phyloP scores from a whole-genome alignment of 2,797 vertebrate genomes.

The Myioborus miniatus region DNA sequence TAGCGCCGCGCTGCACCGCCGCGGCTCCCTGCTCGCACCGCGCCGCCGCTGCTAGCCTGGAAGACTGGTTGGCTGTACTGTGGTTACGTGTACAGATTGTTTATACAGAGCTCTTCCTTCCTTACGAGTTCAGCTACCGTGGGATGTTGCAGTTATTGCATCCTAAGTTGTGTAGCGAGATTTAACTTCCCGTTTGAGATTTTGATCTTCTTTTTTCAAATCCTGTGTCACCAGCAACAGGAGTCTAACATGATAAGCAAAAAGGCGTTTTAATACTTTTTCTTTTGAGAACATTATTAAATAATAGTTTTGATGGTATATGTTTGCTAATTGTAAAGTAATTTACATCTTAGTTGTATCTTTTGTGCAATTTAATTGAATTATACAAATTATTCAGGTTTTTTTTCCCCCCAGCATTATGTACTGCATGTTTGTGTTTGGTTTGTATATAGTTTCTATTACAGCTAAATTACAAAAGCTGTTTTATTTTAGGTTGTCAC shows the following conservation, averaged over 20 bases:
- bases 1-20: conserved; percentile 25
- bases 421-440: conserved; percentile 60
- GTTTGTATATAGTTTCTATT: conserved; percentile 59
- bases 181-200: background rate
- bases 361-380: conserved; percentile 29
- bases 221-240: background rate
- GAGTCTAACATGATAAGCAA: background rate
- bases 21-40: conserved; percentile 28
- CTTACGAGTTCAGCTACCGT: conserved; percentile 12
- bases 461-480: conserved; percentile 15
- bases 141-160: background rate
- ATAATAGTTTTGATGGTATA: background rate
- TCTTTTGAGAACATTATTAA: background rate
- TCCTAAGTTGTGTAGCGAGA: background rate
- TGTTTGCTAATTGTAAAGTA: conserved; percentile 26
- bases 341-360: conserved; percentile 1
- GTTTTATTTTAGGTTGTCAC: conserved; percentile 52
- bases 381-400: background rate
- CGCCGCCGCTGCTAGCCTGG: conserved; percentile 2
- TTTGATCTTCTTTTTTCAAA: background rate
- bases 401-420: background rate
- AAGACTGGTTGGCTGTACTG: conserved; percentile 14
- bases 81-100: conserved; percentile 22
- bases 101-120: conserved; percentile 24
- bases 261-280: background rate